A percentile compares a stretch with the other conserved stretches of the same genome.
phyloP scores from a whole-genome alignment of 2,888 invertebrate genomes.

The Conchocele bisecta region DNA sequence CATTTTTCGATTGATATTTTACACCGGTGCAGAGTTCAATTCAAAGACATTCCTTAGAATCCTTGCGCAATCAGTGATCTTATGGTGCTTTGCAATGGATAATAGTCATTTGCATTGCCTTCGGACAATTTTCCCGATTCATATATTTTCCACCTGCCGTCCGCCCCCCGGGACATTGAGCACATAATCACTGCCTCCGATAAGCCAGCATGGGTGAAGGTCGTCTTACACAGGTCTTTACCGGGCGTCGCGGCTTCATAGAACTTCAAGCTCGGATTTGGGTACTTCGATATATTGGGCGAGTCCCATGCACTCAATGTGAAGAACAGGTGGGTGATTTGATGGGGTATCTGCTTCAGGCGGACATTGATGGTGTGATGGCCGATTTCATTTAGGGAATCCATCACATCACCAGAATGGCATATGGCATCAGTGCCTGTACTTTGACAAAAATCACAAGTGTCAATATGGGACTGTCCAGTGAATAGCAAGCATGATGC shows the following conservation, averaged over 20 bases:
- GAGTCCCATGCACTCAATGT: constrained; percentile 68
- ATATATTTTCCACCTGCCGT: constrained; percentile 62
- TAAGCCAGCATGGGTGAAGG: constrained; percentile 61
- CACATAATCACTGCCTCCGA: constrained; percentile 71
- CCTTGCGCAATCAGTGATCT: too few species aligned
- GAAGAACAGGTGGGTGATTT: constrained; percentile 65
- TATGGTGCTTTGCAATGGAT: too few species aligned
- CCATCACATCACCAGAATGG: too few species aligned
- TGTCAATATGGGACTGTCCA: too few species aligned
- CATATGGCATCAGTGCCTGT: too few species aligned
- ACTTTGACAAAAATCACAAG: too few species aligned
- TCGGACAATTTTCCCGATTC: constrained; percentile 65
- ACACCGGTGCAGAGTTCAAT: too few species aligned
- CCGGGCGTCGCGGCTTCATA: constrained; percentile 56
- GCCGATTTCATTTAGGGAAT: too few species aligned
- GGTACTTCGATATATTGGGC: constrained; percentile 65
- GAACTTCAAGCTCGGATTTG: constrained; percentile 67
- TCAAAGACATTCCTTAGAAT: too few species aligned
- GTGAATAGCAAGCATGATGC: too few species aligned
- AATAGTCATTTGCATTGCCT: constrained; percentile 66
- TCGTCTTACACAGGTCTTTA: constrained; percentile 65
- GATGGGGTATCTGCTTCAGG: constrained; percentile 56
- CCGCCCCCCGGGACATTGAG: constrained; percentile 51
- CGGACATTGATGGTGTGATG: constrained; percentile 67
- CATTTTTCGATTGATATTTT: too few species aligned